Evolutionary conservation across 1,140 invertebrate genomes (phyloP), one percentile per base, ranked within the genome.

Genomic region (Drosophila nannoptera): DNA sequence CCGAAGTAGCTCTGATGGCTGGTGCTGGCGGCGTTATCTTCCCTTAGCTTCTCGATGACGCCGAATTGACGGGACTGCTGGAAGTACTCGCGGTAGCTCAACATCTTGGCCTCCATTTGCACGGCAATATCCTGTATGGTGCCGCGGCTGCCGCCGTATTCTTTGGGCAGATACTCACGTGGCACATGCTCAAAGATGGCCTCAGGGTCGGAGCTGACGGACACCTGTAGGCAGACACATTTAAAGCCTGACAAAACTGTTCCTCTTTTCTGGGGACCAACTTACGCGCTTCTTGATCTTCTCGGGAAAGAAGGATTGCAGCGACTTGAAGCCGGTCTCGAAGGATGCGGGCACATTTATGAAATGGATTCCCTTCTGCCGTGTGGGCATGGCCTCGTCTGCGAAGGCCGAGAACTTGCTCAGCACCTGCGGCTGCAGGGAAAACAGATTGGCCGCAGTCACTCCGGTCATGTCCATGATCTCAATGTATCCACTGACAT

Each of bases 1-100:
- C 92, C 92, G 59, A 92, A 93, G 55, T 92, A 80, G 46, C 90
- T 90, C 36, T 90, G 88, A n/a, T 87, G 67, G 29, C 90, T 91
- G 73, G 90, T 90, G 8, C 33, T 9, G 90, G 8, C 12, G 5
- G 32, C 16, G 16, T 14, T 89, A 11, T 89, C 90, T 7, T 89
- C 89, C 38, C 92, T 76, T 62, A 91, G 90, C 7, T 88, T 90
- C 74, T 93, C 92, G 70, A 92, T 90, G 4, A 90, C 87, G 29
- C 90, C 89, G 75, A 90, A 92, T 70, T 91, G 89, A 38, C 89
- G 90, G 22, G 91, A 90, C 50, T 91, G 89, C 31, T 91, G 61
- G 65, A 91, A 91, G 82, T 90, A 91, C n/a, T 91, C 88, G 2
- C 89, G 77, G 55, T 90, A 89, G 40, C 74, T 87, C 36, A 90